Conservation (phyloP, 2,888 invertebrate genomes). For the Temnothorax rugatulus region DNA sequence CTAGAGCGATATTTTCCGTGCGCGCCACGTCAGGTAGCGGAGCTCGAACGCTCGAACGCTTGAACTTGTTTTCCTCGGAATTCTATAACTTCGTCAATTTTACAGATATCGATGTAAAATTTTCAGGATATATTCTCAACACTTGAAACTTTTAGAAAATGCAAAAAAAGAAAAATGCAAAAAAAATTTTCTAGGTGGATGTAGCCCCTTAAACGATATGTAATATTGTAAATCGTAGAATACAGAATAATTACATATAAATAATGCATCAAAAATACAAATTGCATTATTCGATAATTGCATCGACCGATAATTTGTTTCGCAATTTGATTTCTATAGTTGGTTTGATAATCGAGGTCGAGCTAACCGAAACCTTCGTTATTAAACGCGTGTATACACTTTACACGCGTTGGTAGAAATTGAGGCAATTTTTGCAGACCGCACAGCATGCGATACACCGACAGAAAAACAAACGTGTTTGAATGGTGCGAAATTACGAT, state of each 20-base stretch:
- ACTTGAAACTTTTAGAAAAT: no score
- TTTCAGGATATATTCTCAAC: no score
- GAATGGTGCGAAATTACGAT: slow-evolving; percentile 24
- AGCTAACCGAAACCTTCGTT: slow-evolving; percentile 18
- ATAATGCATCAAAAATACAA: slow-evolving; percentile 3
- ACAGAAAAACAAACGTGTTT: slow-evolving; percentile 12
- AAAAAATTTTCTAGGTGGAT: no score
- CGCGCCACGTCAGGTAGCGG: no score
- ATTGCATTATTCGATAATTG: slow-evolving; percentile 2
- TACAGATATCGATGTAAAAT: no score
- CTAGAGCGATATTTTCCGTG: no score
- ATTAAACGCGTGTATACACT: slow-evolving; percentile 33
- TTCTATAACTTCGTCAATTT: no score
- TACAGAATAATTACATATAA: neutral
- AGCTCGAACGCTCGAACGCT: no score
- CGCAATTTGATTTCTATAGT: slow-evolving; percentile 15
- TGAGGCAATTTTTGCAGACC: slow-evolving; percentile 8
- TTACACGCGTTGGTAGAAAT: slow-evolving; percentile 2
- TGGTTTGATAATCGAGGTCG: slow-evolving; percentile 12
- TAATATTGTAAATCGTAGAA: neutral
- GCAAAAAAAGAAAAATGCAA: no score
- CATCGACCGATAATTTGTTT: slow-evolving; percentile 1
- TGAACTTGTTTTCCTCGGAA: no score
- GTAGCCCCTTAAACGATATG: no score
- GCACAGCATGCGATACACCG: slow-evolving; percentile 20